phyloP scores from a whole-genome alignment of 2,888 invertebrate genomes.

The Caenorhabditis wallacei region DNA sequence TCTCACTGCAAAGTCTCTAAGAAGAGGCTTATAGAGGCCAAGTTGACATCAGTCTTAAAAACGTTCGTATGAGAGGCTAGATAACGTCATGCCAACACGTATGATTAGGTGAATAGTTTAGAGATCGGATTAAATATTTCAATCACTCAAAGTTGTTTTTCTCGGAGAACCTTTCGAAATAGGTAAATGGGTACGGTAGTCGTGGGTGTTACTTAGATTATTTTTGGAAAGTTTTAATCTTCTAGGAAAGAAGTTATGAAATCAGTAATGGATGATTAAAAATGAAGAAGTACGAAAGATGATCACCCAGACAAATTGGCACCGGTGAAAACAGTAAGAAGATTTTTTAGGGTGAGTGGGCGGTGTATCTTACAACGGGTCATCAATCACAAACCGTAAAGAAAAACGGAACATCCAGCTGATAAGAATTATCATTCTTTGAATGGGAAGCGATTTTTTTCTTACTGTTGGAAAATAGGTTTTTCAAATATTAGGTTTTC shows the following conservation, averaged over 20 bases:
- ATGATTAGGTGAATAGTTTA: not conserved
- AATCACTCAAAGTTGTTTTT: constrained; percentile 24
- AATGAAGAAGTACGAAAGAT: not conserved
- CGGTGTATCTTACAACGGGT: constrained; percentile 15
- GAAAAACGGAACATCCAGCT: constrained; percentile 30
- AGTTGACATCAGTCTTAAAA: constrained; percentile 21
- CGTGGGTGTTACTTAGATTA: not conserved
- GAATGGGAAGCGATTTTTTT: not conserved
- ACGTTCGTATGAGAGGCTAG: constrained; percentile 9
- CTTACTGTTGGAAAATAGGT: too few relatives aligned
- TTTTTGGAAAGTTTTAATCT: not conserved
- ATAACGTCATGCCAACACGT: constrained; percentile 2
- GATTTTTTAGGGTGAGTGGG: not conserved
- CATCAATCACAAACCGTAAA: constrained; percentile 27
- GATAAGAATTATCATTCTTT: constrained; percentile 38
- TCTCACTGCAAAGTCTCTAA: not conserved
- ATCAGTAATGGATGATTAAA: not conserved
- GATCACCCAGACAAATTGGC: constrained; percentile 37
- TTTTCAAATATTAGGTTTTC: too few relatives aligned
- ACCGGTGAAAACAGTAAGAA: constrained; percentile 20
- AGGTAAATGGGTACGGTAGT: not conserved
- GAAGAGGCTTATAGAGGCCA: constrained; percentile 19
- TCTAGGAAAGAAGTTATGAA: not conserved
- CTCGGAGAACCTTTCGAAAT: not conserved
- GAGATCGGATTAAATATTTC: constrained; percentile 13